Conservation (phyloP, 2,888 invertebrate genomes). For the Watsonalla binaria region DNA sequence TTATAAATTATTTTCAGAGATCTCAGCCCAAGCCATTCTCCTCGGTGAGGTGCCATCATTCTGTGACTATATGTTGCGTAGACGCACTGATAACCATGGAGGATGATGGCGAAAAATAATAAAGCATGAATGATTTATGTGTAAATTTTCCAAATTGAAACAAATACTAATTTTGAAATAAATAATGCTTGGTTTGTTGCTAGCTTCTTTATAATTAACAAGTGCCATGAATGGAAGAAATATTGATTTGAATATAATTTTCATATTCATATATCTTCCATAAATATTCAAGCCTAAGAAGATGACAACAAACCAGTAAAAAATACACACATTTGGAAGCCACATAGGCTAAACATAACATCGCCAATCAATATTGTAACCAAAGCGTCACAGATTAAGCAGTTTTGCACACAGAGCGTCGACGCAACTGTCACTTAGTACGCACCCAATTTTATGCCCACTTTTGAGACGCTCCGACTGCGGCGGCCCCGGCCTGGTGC, state of each 20-base stretch:
- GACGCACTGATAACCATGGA: constrained; percentile 58
- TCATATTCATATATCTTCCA: too few relatives aligned
- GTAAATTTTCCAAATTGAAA: not conserved
- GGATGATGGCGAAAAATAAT: constrained; percentile 4
- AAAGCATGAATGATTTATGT: not conserved
- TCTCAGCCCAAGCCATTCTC: constrained; percentile 63
- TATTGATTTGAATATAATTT: too few relatives aligned
- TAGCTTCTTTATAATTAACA: too few relatives aligned
- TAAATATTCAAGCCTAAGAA: constrained; percentile 1
- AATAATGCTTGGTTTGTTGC: not conserved
- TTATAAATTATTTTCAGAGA: constrained; percentile 37
- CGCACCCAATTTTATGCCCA: constrained; percentile 78
- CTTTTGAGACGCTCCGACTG: constrained; percentile 73
- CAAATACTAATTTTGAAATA: too few relatives aligned
- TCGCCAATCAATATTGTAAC: constrained; percentile 16
- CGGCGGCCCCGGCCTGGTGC: constrained; percentile 57
- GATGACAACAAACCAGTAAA: constrained; percentile 9
- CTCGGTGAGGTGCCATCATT: constrained; percentile 55
- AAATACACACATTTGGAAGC: constrained; percentile 15
- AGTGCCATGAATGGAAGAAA: too few relatives aligned
- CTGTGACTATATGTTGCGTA: constrained; percentile 68
- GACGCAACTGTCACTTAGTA: constrained; percentile 71
- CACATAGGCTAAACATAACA: constrained; percentile 26
- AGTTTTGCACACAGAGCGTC: constrained; percentile 56
- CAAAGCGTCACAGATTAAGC: constrained; percentile 37